Percentiles rank a stretch among this genome's conserved stretches.
phyloP scores from a whole-genome alignment of 2,888 invertebrate genomes.

The Lasioglossum oenotherae region DNA sequence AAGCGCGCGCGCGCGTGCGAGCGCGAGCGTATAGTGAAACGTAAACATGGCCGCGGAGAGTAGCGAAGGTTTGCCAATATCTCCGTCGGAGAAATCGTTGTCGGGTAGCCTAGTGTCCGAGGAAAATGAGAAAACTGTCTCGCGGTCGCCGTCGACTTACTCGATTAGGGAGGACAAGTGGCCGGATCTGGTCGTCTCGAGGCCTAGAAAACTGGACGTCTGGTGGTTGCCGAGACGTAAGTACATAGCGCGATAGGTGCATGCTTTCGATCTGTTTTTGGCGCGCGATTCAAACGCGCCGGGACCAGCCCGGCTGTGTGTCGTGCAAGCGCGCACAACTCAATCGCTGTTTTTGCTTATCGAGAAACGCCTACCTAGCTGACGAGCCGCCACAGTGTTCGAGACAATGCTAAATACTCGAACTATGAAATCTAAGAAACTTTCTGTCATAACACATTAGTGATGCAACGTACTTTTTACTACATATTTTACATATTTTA shows the following conservation, averaged over 20 bases:
- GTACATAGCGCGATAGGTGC: conserved; percentile 69
- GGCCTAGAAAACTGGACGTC: conserved; percentile 81
- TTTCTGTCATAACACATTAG: not conserved
- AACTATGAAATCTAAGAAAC: not conserved
- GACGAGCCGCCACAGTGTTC: conserved; percentile 8
- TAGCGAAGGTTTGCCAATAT: conserved; percentile 81
- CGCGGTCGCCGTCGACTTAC: conserved; percentile 86
- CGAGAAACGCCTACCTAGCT: conserved; percentile 13
- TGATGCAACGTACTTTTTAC: not conserved
- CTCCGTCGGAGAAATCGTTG: conserved; percentile 82
- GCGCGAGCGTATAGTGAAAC: conserved; percentile 61
- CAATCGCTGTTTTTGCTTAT: conserved; percentile 16
- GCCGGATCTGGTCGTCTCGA: conserved; percentile 83
- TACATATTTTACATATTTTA: no score
- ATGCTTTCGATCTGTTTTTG: conserved; percentile 45
- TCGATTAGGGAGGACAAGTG: conserved; percentile 86
- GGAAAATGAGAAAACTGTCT: conserved; percentile 84
- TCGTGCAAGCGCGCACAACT: conserved; percentile 27
- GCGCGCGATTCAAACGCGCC: conserved; percentile 62
- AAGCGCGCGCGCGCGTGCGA: conserved; percentile 26
- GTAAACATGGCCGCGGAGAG: conserved; percentile 82
- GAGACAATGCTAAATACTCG: not conserved
- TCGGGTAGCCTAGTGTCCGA: conserved; percentile 84
- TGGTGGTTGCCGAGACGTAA: conserved; percentile 83
- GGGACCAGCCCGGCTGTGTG: not conserved